These are phyloP conservation scores for Chloroceryle aenea DNA, from an alignment of 2,113 vertebrate genomes.

Conservation along the genomic window DNA sequence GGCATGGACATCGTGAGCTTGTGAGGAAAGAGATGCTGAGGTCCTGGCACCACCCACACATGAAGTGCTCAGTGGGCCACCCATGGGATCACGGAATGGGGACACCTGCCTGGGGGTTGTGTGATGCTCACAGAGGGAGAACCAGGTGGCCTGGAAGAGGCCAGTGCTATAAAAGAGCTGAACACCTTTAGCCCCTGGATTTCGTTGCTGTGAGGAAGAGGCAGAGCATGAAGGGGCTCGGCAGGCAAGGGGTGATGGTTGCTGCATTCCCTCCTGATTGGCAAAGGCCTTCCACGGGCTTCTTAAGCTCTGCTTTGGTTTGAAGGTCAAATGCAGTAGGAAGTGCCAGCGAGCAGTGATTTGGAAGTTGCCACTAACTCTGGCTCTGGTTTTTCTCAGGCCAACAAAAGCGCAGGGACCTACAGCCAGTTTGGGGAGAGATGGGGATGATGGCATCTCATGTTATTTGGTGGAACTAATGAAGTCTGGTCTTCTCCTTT, in stretches of 20 bases:
- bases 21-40: not conserved
- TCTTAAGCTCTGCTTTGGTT: not conserved
- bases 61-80: not conserved
- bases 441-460: not conserved
- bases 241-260: not conserved
- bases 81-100: not conserved
- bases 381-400: not conserved
- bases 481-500: not conserved
- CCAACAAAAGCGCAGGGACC: not conserved
- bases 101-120: not conserved
- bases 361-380: not conserved
- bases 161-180: not conserved
- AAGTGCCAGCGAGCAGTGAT: not conserved
- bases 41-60: not conserved
- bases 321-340: not conserved
- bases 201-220: not conserved
- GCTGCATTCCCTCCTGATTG: not conserved
- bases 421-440: not conserved
- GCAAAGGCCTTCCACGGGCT: not conserved
- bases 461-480: constrained; percentile 23
- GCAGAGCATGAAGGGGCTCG: not conserved
- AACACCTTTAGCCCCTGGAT: not conserved
- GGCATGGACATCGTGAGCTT: not conserved
- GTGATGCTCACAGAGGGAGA: not conserved
- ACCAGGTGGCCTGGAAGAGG: not conserved